These are phyloP conservation scores for Periophthalmus modestus DNA, from an alignment of 2,113 vertebrate species.

Conservation along the genomic window DNA sequence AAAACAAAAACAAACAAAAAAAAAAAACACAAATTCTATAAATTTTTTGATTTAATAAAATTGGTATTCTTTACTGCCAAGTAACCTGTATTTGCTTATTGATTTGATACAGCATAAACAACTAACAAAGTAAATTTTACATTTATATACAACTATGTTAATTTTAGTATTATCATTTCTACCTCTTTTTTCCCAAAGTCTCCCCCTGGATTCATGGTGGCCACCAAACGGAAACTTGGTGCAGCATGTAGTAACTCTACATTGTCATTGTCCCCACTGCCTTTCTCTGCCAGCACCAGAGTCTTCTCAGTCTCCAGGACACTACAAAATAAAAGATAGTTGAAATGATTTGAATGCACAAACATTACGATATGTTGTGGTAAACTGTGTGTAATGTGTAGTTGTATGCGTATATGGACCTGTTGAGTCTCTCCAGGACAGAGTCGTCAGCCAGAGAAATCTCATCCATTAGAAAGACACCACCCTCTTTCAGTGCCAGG, in stretches of 20 bases:
- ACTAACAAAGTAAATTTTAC: background rate
- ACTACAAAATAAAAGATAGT: conserved; percentile 46
- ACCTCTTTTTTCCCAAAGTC: conserved; percentile 99
- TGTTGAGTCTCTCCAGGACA: conserved; percentile 96
- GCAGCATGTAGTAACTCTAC: conserved; percentile 89
- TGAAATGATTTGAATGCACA: background rate
- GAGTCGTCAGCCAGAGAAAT: conserved; percentile 98
- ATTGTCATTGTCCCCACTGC: conserved; percentile 83
- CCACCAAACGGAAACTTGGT: conserved; percentile 85
- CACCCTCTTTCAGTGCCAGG: conserved; percentile 88
- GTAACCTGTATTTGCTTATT: background rate
- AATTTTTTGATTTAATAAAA: background rate
- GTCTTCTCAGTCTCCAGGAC: conserved; percentile 87
- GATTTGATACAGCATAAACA: background rate
- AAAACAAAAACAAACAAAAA: too few species aligned
- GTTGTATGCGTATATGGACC: conserved; percentile 69
- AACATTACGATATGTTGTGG: background rate
- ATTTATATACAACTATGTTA: background rate
- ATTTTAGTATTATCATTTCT: conserved; percentile 15
- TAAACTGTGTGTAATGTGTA: background rate
- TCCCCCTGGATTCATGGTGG: conserved; percentile 98
- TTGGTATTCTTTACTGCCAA: background rate
- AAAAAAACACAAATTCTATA: too few species aligned
- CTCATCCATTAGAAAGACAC: conserved; percentile 94
- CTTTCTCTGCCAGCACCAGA: conserved; percentile 93